Evolutionary conservation across 2,797 vertebrate species (phyloP), one percentile per base, ranked within the genome.

Genomic region (Perodicticus potto): DNA sequence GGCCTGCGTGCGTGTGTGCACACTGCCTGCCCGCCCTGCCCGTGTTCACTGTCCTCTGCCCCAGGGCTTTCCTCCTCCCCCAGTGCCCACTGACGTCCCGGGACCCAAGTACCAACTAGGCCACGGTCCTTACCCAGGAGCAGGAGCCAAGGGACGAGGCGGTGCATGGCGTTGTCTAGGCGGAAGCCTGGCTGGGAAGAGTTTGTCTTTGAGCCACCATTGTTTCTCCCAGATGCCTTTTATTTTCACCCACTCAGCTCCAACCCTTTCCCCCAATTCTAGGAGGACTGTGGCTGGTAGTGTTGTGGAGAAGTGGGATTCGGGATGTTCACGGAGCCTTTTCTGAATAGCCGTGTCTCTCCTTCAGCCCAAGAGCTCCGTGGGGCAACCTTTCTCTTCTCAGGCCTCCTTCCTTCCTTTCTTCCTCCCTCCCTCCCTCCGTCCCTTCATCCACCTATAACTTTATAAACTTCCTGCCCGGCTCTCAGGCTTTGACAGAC

Each of bases 61-160:
- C 84, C 70, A 34, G 49, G 37, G 32, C 61, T 25, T 34, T 25
- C 55, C 81, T 89, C 72, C 84, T 69, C 27, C 63, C 40, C 32
- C 40, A 14, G 20, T 67, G 40, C 59, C 81, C 55, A 9, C 59
- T 22, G 73, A 55, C 40, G 14, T 20, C 93, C 74, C 87, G 67
- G 92, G 78, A 86, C 34, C 94, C 83, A 43, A 43, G 57, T 16
- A n/a, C 49, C 78, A 10, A 59, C 17, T 6, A 13, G 59, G 45
- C 29, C 63, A 53, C 37, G 17, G 67, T 82, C 57, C 96, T 97
- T 97, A 98, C 97, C 97, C 2, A 96, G 73, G 14, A 95, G 63
- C 85, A 98, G 93, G 34, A 98, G 43, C 55, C 5, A 72, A 32
- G 32, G 72, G 1, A 86, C 17, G 1, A 96, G 92, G 69, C 81